A percentile compares a stretch with the other conserved stretches of the same genome.
phyloP scores from a whole-genome alignment of 2,797 vertebrate species.

The Crenichthys baileyi region DNA sequence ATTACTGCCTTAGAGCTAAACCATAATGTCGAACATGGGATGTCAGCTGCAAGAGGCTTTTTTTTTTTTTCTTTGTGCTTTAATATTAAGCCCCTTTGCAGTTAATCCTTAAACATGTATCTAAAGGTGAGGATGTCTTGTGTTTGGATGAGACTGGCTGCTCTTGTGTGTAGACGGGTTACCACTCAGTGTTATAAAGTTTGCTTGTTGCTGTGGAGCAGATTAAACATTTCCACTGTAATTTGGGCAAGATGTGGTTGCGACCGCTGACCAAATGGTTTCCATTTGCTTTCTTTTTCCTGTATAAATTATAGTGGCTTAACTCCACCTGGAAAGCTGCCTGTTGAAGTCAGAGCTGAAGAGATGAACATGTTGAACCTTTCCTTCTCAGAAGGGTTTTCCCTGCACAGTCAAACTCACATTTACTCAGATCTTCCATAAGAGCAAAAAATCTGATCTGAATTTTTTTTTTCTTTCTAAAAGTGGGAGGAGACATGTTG shows the following conservation, averaged over 20 bases:
- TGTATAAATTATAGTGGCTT: slow-evolving; percentile 46
- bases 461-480: slow-evolving; percentile 35
- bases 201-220: slow-evolving; percentile 68
- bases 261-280: slow-evolving; percentile 37
- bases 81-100: slow-evolving; percentile 13
- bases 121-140: slow-evolving; percentile 22
- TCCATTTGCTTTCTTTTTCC: slow-evolving; percentile 51
- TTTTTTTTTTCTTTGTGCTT: not conserved
- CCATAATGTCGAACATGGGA: slow-evolving; percentile 21
- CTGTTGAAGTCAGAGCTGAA: slow-evolving; percentile 41
- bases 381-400: slow-evolving; percentile 37
- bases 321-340: slow-evolving; percentile 42
- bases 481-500: slow-evolving; percentile 35
- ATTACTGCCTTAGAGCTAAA: slow-evolving; percentile 26
- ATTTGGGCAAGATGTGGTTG: slow-evolving; percentile 41
- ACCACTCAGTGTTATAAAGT: slow-evolving; percentile 28
- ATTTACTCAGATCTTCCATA: slow-evolving; percentile 15
- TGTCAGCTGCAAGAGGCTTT: slow-evolving; percentile 10
- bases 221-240: slow-evolving; percentile 60
- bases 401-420: slow-evolving; percentile 32
- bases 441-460: slow-evolving; percentile 31
- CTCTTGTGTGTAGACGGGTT: slow-evolving; percentile 21
- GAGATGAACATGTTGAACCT: slow-evolving; percentile 42
- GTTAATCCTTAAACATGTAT: slow-evolving; percentile 2
- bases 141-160: slow-evolving; percentile 24